Evolutionary conservation across 92 coral and sea anemone genomes (phyloP), one percentile per base, ranked within the genome.

Genomic region (Epizoanthus fatuus): DNA sequence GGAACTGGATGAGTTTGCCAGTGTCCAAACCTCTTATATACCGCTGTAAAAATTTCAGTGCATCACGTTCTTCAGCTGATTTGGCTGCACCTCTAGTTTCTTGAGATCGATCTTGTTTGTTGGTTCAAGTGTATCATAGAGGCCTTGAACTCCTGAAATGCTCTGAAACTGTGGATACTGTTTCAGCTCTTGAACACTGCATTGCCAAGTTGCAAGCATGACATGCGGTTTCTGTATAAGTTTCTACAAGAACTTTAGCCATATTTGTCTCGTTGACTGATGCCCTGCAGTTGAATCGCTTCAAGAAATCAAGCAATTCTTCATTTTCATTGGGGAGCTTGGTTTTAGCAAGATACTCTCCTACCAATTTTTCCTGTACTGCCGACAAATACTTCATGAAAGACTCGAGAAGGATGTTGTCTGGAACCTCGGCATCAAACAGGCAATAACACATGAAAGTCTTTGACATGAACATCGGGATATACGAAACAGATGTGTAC

Each of bases 221-320:
- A 80, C 53, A 35, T 87, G 91, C 10, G 91, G 86, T 52, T 80
- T 87, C 67, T 80, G 83, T 19, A 87, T 72, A 17, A 87, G 74
- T 59, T 81, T 81, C 74, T 56, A 81, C 14, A 3, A 81, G 63
- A 13, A 81, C 67, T 62, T 80, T 88, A 58, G 37, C 79, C 38
- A 89, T 14, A 63, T 92, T 92, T 54, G 77, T 81, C 68, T 78
- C n/a, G 54, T 51, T 89, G 35, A 89, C 93, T 52, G 45, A 20
- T 40, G 89, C 10, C 69, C 93, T 84, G 69, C 95, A 92, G 54
- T 86, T 92, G 83, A 88, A 88, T 66, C 92, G 54, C 53, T 92
- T 92, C 4, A 92, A 70, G 42, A 92, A 88, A 39, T 92, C 4
- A 92, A 70, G 42, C 88, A 88, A 39, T 92, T 79, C 90, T 42